Evolutionary conservation across 1,140 invertebrate species (phyloP), one percentile per base, ranked within the genome.

Genomic region (Latrodectus geometricus): DNA sequence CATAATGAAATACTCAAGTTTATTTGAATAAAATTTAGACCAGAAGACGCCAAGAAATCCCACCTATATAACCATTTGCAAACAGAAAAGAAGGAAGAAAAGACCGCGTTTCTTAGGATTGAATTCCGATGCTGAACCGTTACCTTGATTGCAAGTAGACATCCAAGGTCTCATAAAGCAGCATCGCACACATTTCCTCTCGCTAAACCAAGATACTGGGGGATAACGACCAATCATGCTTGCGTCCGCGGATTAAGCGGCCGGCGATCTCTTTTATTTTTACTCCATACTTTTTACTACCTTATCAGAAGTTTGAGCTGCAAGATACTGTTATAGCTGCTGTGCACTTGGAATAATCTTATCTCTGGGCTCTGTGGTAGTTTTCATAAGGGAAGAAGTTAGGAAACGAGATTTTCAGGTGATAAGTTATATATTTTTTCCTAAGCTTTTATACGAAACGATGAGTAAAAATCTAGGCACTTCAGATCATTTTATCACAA

Each of bases 111-210:
- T 17, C 20, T 72, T 12, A 52, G 68, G 79, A 72, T 81, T 81
- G 79, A 81, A 81, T 72, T 81, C 79, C 68, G 68, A 78, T 81
- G 79, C 20, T 12, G 12, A 11, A 68, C 50, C 68, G 50, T 81
- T 81, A 56, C 50, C 20, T 35, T 72, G 79, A 81, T 81, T 78
- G 68, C 79, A 9, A 72, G 20, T 56, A 70, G 68, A 56, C 20
- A 23, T 23, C 17, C 35, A 5, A 2, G 21, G 68, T 1, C 21
- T 69, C 65, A 35, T 80, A 80, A 80, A 80, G 66, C 35, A 11
- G 15, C 66, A 50, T 72, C 66, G 17, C 77, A 68, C 77, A 48
- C 65, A 66, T 79, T 23, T 23, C 23, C n/a, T 49, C 68, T 70
- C 54, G 54, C 54, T 61, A 61, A 72, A 81, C 79, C 79, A 11